phyloP scores from a whole-genome alignment of 2,797 vertebrate species.

The Pseudopleuronectes americanus region DNA sequence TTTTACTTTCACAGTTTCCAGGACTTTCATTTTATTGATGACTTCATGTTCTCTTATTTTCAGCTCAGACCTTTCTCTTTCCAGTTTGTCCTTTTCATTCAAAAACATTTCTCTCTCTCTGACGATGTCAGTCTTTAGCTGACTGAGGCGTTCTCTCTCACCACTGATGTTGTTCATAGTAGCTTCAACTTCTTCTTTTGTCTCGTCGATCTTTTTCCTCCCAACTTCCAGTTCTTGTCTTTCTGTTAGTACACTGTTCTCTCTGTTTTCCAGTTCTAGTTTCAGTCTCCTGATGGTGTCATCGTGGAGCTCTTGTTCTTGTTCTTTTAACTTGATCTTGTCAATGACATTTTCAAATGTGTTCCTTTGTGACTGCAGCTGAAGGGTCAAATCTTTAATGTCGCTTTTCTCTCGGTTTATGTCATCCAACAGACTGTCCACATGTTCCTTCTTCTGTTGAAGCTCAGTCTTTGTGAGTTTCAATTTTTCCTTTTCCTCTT shows the following conservation, averaged over 20 bases:
- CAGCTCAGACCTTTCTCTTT: neutral
- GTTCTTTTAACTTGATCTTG: neutral
- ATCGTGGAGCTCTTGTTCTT: neutral
- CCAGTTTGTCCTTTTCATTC: conserved; percentile 1
- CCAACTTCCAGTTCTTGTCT: conserved; percentile 13
- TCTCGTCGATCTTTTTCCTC: neutral
- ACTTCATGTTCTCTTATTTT: conserved; percentile 3
- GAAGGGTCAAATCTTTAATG: neutral
- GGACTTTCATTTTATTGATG: neutral
- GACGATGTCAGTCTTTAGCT: neutral
- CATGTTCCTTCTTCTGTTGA: neutral
- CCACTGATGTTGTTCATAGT: neutral
- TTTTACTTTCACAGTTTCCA: neutral
- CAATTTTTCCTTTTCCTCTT: neutral
- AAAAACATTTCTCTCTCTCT: neutral
- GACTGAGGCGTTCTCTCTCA: neutral
- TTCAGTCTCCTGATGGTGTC: neutral
- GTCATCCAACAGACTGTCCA: neutral
- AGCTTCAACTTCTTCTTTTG: conserved; percentile 12
- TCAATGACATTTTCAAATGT: neutral
- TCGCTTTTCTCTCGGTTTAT: neutral
- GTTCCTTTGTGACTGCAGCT: neutral
- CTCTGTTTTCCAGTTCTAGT: neutral
- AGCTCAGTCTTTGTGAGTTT: conserved; percentile 2
- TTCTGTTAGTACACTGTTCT: neutral